These are phyloP conservation scores for Porphyrio hochstetteri DNA, from an alignment of 2,113 vertebrate species.

Conservation along the genomic window DNA sequence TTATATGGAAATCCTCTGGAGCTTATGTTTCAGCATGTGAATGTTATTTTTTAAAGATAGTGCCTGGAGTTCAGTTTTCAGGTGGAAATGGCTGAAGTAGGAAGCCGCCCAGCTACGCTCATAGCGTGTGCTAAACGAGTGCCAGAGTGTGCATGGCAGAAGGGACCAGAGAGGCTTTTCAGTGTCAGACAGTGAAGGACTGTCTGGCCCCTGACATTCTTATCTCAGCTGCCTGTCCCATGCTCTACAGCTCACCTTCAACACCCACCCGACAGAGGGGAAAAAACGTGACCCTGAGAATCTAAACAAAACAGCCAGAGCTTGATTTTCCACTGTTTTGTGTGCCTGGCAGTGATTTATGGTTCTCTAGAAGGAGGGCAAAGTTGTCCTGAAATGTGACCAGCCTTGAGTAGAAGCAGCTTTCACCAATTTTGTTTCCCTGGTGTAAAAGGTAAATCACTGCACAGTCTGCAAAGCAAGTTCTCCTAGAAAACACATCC, in stretches of 20 bases:
- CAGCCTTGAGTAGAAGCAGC: neutral
- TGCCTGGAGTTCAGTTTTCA: neutral
- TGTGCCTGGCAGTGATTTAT: neutral
- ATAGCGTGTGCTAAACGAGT: neutral
- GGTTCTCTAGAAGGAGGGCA: neutral
- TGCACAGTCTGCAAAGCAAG: neutral
- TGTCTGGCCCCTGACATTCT: neutral
- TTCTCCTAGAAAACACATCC: neutral
- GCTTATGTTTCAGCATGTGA: neutral
- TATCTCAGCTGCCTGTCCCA: neutral
- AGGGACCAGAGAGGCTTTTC: neutral
- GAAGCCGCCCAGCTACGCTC: neutral
- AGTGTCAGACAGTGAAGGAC: neutral
- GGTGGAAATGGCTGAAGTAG: neutral
- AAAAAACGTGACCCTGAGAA: neutral
- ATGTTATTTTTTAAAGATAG: neutral
- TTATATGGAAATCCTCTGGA: neutral
- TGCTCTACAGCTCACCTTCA: neutral
- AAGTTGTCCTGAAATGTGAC: neutral
- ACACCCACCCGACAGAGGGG: neutral
- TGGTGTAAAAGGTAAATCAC: neutral
- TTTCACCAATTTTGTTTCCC: neutral
- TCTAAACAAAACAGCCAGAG: neutral
- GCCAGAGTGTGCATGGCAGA: neutral
- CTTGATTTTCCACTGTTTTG: neutral